Conservation (phyloP, 2,888 invertebrate species). For the Linnaemya tessellans region DNA sequence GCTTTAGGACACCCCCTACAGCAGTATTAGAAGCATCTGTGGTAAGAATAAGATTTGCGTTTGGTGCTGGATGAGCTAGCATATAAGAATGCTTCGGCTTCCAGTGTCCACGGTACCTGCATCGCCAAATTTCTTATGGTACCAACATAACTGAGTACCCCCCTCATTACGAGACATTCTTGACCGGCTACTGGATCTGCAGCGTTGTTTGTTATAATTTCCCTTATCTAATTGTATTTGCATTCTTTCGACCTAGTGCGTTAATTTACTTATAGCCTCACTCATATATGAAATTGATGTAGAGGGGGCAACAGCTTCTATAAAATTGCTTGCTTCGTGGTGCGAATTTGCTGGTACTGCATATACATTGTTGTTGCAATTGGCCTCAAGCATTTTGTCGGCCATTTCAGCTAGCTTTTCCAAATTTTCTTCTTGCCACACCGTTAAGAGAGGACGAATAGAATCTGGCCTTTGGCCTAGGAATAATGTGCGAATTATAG, state of each 20-base stretch:
- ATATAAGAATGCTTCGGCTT: neutral
- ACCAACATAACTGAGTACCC: slow-evolving; percentile 44
- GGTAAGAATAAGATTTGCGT: slow-evolving; percentile 37
- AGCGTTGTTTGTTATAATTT: neutral
- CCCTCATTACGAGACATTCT: neutral
- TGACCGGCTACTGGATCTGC: neutral
- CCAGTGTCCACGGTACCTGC: slow-evolving; percentile 51
- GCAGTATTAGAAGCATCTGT: slow-evolving; percentile 51
- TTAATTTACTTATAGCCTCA: slow-evolving; percentile 19
- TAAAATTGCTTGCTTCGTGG: neutral
- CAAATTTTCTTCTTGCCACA: slow-evolving; percentile 37
- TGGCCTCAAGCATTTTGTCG: too few relatives aligned
- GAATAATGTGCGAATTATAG: slow-evolving; percentile 63
- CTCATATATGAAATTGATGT: slow-evolving; percentile 4
- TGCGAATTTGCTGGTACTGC: too few relatives aligned
- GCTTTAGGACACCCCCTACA: slow-evolving; percentile 55
- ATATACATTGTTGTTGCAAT: too few relatives aligned
- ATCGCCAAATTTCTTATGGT: slow-evolving; percentile 50
- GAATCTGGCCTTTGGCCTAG: too few relatives aligned
- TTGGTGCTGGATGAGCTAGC: slow-evolving; percentile 25
- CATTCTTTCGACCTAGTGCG: slow-evolving; percentile 19
- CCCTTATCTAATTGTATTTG: slow-evolving; percentile 8
- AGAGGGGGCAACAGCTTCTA: slow-evolving; percentile 10
- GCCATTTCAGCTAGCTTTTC: too few relatives aligned
- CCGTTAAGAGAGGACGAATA: slow-evolving; percentile 30